Evolutionary conservation across 2,113 vertebrate species (phyloP).

Genomic region (Proteles cristata): DNA sequence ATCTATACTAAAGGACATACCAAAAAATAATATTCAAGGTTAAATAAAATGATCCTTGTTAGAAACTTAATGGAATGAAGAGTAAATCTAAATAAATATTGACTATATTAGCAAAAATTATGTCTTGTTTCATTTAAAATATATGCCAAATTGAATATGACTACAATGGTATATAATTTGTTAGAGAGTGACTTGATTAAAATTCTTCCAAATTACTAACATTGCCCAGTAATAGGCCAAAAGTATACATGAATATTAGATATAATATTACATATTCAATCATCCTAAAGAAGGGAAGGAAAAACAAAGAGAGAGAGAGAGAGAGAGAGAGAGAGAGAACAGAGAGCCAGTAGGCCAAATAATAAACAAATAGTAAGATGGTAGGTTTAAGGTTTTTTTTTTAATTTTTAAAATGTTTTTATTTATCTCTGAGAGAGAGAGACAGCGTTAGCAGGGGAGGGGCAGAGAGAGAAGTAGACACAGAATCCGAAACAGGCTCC

Average conservation of each 20-base stretch:
- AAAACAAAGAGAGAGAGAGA: not conserved
- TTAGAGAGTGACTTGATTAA: not conserved
- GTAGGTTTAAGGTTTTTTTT: too few species aligned
- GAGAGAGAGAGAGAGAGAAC: not conserved
- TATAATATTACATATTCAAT: not conserved
- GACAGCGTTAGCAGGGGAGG: too few species aligned
- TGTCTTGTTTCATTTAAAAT: not conserved
- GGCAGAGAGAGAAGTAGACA: too few species aligned
- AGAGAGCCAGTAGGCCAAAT: not conserved
- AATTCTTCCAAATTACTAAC: not conserved
- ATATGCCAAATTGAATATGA: not conserved
- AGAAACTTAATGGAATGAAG: not conserved
- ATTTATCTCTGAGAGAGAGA: too few species aligned
- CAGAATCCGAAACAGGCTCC: too few species aligned
- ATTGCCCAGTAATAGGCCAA: not conserved
- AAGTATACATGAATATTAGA: not conserved
- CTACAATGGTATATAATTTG: not conserved
- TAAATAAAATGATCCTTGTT: not conserved
- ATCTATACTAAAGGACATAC: not conserved
- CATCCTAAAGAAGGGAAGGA: not conserved
- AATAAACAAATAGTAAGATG: not conserved
- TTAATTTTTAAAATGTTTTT: too few species aligned
- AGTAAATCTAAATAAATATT: conserved; percentile 5
- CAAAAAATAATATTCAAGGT: not conserved
- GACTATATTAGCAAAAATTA: not conserved